Percentiles rank a stretch among this genome's conserved stretches.
Evolutionary conservation across 2,797 vertebrate genomes (phyloP).

Genomic region (Salarias fasciatus): DNA sequence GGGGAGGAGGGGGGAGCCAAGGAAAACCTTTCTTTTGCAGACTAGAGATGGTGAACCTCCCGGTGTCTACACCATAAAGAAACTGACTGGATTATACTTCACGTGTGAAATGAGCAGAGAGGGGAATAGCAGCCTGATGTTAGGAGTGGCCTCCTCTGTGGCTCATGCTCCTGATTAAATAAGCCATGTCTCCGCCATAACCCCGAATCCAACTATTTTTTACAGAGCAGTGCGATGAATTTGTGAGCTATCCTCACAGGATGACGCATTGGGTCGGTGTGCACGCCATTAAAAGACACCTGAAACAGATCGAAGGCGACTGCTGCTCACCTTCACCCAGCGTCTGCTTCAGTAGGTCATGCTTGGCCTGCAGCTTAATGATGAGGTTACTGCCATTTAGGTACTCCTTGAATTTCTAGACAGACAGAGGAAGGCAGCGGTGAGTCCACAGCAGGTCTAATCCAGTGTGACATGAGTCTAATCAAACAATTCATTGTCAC

Average conservation of each 20-base stretch:
- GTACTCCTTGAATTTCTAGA: constrained; percentile 98
- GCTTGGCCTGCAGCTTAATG: constrained; percentile 98
- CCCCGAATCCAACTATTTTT: constrained; percentile 33
- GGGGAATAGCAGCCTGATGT: background rate
- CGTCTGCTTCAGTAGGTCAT: constrained; percentile 96
- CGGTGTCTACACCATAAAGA: constrained; percentile 28
- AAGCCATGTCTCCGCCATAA: constrained; percentile 20
- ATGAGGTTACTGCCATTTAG: constrained; percentile 99
- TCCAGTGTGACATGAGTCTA: constrained; percentile 25
- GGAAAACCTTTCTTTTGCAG: constrained; percentile 46
- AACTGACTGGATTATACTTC: constrained; percentile 37
- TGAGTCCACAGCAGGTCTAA: constrained; percentile 20
- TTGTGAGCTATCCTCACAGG: constrained; percentile 45
- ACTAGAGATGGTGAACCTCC: constrained; percentile 56
- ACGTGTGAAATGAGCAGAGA: constrained; percentile 29
- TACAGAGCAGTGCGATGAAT: constrained; percentile 27
- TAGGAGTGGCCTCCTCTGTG: constrained; percentile 14
- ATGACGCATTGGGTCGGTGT: constrained; percentile 17
- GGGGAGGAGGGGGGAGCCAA: constrained; percentile 49
- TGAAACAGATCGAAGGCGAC: constrained; percentile 33
- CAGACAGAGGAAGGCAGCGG: constrained; percentile 38
- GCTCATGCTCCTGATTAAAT: constrained; percentile 40
- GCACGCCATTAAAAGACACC: constrained; percentile 33
- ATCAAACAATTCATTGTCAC: constrained; percentile 18
- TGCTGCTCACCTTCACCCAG: constrained; percentile 93